Base-by-base conservation (phyloP, 2,797 vertebrate species). In the Discoglossus pictus region DNA sequence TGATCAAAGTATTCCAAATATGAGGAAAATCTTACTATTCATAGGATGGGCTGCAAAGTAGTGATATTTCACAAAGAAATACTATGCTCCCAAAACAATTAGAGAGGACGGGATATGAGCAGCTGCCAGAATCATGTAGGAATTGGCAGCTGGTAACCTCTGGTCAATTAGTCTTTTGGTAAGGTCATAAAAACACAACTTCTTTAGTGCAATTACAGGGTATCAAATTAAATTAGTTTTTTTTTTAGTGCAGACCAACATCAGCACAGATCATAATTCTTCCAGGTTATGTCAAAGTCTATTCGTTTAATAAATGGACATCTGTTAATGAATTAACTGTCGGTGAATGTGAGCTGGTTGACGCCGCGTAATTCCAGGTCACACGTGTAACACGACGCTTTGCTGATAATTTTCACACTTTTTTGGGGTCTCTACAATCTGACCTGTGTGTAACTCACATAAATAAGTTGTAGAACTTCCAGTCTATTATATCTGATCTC, bases 321-420 rank as follows among this genome's bases (percentile, higher is more conserved):
- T 69, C 50, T 61, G 47, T 58, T 62, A 62, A 69, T 53, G 59
- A 69, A 52, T 55, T 25, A 54, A 44, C 27, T 61, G 48, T 24
- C 46, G 18, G 44, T 21, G 25, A 15, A 39, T 16, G 46, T 18
- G 38, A 23, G 23, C 40, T 5, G 63, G 24, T 13, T 36, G 24
- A 7, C 63, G 25, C 52, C 2, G 11, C 4, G 18, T 35, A 53
- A 68, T 44, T 61, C 56, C 24, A n/a, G 25, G 31, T 35, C 38
- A 38, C 20, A 16, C 8, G 23, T 43, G 65, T 46, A 60, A 60
- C 15, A 17, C 0, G 27, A 68, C 4, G 17, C 55, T 5, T 13
- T 25, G 13, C 44, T 47, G 34, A 58, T 59, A 35, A 18, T 43
- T 60, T 68, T 68, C 38, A 35, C 53, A 58, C 53, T 47, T 66